These are phyloP conservation scores for Drosophila takahashii DNA, from an alignment of 1,140 invertebrate species.

Conservation along the genomic window DNA sequence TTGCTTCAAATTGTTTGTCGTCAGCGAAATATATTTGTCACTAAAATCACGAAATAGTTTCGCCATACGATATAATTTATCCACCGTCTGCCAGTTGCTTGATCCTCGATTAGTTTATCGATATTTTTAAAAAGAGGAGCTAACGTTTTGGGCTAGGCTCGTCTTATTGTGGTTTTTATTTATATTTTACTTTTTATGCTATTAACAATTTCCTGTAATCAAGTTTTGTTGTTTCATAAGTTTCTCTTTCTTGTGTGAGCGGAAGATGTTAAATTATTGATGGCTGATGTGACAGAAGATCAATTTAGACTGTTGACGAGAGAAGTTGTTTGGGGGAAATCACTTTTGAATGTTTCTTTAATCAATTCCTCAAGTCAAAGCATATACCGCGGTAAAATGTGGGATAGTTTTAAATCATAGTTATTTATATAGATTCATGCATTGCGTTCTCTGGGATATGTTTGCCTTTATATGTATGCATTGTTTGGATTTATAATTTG, in stretches of 20 bases:
- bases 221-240: conserved; percentile 79
- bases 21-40: conserved; percentile 84
- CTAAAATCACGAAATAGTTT: conserved; percentile 84
- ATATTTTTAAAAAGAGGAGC: conserved; percentile 33
- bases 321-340: background rate
- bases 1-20: conserved; percentile 84
- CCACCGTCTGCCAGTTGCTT: conserved; percentile 41
- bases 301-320: conserved; percentile 16
- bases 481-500: conserved; percentile 49
- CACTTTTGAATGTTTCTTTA: background rate
- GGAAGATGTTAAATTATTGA: conserved; percentile 29
- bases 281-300: conserved; percentile 10
- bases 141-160: conserved; percentile 39
- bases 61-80: conserved; percentile 69
- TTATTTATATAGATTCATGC: conserved; percentile 43
- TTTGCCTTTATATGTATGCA: conserved; percentile 66
- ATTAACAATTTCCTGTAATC: conserved; percentile 83
- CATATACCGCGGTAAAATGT: background rate
- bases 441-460: conserved; percentile 65
- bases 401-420: conserved; percentile 33
- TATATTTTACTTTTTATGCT: conserved; percentile 58
- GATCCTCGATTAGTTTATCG: conserved; percentile 26
- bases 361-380: conserved; percentile 17
- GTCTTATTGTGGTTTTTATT: conserved; percentile 43
- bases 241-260: conserved; percentile 49